A percentile compares a stretch with the other conserved stretches of the same genome.
Evolutionary conservation across 2,113 vertebrate genomes (phyloP).

Genomic region (Tupaia tana): DNA sequence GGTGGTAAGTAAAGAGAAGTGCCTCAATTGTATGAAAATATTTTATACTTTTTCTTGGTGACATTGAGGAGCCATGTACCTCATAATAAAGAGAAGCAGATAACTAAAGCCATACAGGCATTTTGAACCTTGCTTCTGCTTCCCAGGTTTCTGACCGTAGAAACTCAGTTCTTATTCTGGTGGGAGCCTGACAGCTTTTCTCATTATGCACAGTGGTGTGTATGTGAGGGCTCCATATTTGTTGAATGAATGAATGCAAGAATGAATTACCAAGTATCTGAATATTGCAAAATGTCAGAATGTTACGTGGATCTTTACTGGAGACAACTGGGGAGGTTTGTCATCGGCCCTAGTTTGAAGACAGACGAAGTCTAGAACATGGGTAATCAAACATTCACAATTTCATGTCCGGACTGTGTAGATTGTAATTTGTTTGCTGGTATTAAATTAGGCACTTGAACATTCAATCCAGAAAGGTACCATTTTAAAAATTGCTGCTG

Average conservation of each 20-base stretch:
- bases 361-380: slow-evolving; percentile 26
- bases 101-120: neutral
- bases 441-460: slow-evolving; percentile 55
- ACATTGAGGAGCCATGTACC: neutral
- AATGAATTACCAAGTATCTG: neutral
- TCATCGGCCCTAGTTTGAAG: neutral
- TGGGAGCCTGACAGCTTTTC: neutral
- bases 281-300: slow-evolving; percentile 26
- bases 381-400: slow-evolving; percentile 39
- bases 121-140: neutral
- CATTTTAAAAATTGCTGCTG: slow-evolving; percentile 28
- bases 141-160: neutral
- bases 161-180: neutral
- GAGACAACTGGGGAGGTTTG: neutral
- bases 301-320: neutral
- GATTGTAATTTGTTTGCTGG: slow-evolving; percentile 57
- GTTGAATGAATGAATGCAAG: neutral
- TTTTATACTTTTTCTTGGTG: neutral
- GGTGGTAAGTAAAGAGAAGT: slow-evolving; percentile 4
- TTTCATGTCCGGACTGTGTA: slow-evolving; percentile 17
- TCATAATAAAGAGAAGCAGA: neutral
- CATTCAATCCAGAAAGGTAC: slow-evolving; percentile 34
- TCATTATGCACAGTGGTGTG: neutral
- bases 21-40: neutral
- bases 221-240: neutral